These are phyloP conservation scores for Drosophila setosimentum DNA, from an alignment of 2,888 invertebrate genomes.

Conservation along the genomic window DNA sequence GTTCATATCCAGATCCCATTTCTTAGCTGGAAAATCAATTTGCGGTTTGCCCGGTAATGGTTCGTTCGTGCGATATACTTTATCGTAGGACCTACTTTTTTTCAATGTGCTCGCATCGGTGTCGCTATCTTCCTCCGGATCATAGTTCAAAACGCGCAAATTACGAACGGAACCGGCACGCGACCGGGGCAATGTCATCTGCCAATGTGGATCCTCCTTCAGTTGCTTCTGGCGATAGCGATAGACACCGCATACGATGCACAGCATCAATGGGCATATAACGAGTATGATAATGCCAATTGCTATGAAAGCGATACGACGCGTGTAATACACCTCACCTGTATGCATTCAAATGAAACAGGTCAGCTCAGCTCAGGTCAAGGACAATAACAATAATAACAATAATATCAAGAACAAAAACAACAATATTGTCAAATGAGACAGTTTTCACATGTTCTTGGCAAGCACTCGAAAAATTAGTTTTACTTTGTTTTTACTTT, in stretches of 20 bases:
- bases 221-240: constrained; percentile 88
- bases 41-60: constrained; percentile 90
- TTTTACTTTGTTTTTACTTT: not conserved
- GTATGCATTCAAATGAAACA: constrained; percentile 50
- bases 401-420: not conserved
- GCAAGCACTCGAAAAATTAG: not conserved
- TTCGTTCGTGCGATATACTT: constrained; percentile 93
- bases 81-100: constrained; percentile 91
- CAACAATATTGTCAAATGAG: not conserved
- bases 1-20: constrained; percentile 90
- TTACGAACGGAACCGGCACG: constrained; percentile 88
- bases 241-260: constrained; percentile 88
- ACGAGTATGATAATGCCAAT: constrained; percentile 90
- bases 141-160: constrained; percentile 84
- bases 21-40: constrained; percentile 92
- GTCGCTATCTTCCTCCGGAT: constrained; percentile 87
- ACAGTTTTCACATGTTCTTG: not conserved
- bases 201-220: constrained; percentile 87
- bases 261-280: constrained; percentile 88
- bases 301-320: constrained; percentile 90
- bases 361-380: constrained; percentile 18
- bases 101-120: constrained; percentile 87
- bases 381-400: not conserved
- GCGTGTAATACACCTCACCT: constrained; percentile 90
- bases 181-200: constrained; percentile 87